Percentiles rank a stretch among this genome's conserved stretches.
Evolutionary conservation across 2,888 invertebrate species (phyloP).

Genomic region (Diarsia mendica): DNA sequence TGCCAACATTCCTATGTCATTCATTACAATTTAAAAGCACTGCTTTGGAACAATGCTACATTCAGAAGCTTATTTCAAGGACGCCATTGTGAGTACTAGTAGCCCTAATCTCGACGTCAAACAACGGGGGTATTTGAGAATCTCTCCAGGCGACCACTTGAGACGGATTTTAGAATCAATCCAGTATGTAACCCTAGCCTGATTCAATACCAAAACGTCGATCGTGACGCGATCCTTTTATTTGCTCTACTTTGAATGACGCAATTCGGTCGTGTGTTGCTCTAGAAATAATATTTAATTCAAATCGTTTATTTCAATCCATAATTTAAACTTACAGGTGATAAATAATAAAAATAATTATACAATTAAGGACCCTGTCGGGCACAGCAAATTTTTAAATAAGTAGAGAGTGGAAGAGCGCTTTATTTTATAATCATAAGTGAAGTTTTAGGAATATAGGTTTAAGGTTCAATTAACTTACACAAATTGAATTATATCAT

Average conservation of each 20-base stretch:
- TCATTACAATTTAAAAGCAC: slow-evolving; percentile 27
- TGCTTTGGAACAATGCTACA: slow-evolving; percentile 12
- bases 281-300: slow-evolving; percentile 17
- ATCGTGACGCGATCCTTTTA: slow-evolving; percentile 66
- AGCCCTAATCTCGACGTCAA: slow-evolving; percentile 39
- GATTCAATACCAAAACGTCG: slow-evolving; percentile 67
- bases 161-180: slow-evolving; percentile 68
- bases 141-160: slow-evolving; percentile 75
- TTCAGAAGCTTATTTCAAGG: slow-evolving; percentile 23
- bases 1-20: slow-evolving; percentile 22
- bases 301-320: too few relatives aligned
- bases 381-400: too few relatives aligned
- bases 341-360: too few relatives aligned
- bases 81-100: slow-evolving; percentile 16
- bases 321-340: too few relatives aligned
- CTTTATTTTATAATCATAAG: too few relatives aligned
- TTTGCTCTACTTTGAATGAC: slow-evolving; percentile 64
- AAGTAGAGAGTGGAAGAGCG: too few relatives aligned
- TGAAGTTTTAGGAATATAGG: too few relatives aligned
- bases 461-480: too few relatives aligned
- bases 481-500: too few relatives aligned
- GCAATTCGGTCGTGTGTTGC: slow-evolving; percentile 59
- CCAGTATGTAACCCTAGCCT: slow-evolving; percentile 49
- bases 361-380: too few relatives aligned
- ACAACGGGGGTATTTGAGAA: slow-evolving; percentile 72